Conservation (phyloP, 2,113 vertebrate genomes). For the Agapornis roseicollis region DNA sequence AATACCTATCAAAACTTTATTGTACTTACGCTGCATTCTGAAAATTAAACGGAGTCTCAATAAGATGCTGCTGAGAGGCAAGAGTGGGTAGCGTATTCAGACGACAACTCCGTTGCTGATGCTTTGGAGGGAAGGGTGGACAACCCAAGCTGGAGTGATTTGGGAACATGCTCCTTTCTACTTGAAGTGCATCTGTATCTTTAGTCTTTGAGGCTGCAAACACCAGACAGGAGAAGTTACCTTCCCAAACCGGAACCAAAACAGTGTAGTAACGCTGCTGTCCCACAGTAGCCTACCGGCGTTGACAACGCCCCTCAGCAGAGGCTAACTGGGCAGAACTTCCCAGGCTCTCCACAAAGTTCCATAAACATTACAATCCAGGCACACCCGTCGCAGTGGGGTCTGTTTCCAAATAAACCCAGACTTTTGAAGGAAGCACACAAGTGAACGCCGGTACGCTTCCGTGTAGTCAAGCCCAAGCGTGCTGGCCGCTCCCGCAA, state of each 20-base stretch:
- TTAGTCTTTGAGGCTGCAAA: neutral
- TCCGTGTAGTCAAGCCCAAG: rapidly evolving
- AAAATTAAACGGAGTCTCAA: constrained; percentile 51
- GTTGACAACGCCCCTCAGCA: rapidly evolving
- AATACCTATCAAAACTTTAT: neutral
- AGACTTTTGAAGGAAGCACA: rapidly evolving
- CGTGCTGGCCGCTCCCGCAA: neutral
- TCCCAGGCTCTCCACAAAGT: neutral
- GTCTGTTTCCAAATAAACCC: rapidly evolving
- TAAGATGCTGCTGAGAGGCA: constrained; percentile 63
- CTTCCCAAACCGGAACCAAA: neutral
- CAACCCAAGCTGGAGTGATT: constrained; percentile 72
- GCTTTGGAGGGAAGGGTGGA: constrained; percentile 67
- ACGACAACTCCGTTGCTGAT: constrained; percentile 50
- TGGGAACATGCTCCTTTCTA: constrained; percentile 81
- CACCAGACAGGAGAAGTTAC: neutral
- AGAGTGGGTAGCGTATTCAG: constrained; percentile 36
- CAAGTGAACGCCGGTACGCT: rapidly evolving
- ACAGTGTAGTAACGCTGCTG: rapidly evolving
- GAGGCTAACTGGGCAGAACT: rapidly evolving
- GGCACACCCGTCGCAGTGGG: rapidly evolving
- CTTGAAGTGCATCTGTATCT: constrained; percentile 74
- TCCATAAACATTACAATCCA: rapidly evolving
- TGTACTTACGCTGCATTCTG: constrained; percentile 77
- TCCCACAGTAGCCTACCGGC: rapidly evolving